Percentiles rank a stretch among this genome's conserved stretches.
phyloP scores from a whole-genome alignment of 2,888 invertebrate genomes.

The Drosophila peninsularis region DNA sequence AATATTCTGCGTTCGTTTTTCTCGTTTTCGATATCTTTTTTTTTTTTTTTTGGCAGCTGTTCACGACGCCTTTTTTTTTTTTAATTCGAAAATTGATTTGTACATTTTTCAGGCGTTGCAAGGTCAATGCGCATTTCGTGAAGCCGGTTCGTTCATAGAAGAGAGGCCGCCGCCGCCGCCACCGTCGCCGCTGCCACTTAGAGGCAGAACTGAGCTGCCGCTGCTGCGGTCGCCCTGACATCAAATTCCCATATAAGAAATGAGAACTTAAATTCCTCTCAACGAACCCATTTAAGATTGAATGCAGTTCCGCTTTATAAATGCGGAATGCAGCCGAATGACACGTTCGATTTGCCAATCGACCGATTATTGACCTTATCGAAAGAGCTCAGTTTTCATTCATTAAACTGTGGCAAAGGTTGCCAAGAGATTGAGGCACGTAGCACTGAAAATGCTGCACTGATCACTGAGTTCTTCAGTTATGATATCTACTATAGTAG shows the following conservation, averaged over 20 bases:
- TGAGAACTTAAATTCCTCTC: conserved; percentile 18
- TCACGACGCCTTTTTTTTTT: conserved; percentile 28
- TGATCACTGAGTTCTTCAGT: background rate
- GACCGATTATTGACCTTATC: conserved; percentile 29
- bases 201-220: conserved; percentile 25
- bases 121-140: conserved; percentile 61
- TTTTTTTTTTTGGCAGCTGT: conserved; percentile 53
- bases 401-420: conserved; percentile 19
- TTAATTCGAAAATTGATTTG: conserved; percentile 44
- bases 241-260: conserved; percentile 6
- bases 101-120: conserved; percentile 56
- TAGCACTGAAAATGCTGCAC: background rate
- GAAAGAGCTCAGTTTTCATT: conserved; percentile 19
- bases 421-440: conserved; percentile 18
- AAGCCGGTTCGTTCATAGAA: conserved; percentile 50
- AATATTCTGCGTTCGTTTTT: conserved; percentile 75
- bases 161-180: conserved; percentile 14
- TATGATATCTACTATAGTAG: too few species aligned
- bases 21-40: conserved; percentile 24
- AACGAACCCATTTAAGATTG: background rate
- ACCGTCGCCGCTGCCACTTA: conserved; percentile 11
- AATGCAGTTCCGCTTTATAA: conserved; percentile 41
- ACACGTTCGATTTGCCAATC: conserved; percentile 32
- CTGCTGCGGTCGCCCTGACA: conserved; percentile 36
- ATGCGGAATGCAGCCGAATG: background rate